Evolutionary conservation across 2,797 vertebrate species (phyloP).

Genomic region (Acanthornis magna): DNA sequence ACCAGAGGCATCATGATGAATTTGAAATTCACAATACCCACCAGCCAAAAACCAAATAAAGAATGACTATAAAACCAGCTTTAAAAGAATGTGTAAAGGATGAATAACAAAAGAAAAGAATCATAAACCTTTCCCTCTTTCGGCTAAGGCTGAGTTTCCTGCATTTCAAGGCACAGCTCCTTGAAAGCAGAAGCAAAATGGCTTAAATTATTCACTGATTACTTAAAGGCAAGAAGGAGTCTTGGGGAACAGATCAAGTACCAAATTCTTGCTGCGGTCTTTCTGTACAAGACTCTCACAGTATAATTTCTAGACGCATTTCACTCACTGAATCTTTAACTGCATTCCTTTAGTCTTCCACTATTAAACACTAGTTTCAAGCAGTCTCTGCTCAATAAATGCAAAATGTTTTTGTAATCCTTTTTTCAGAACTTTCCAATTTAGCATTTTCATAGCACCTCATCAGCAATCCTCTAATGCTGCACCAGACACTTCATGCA

Average conservation of each 20-base stretch:
- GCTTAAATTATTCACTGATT: not conserved
- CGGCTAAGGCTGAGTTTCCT: not conserved
- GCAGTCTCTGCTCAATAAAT: not conserved
- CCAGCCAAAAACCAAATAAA: not conserved
- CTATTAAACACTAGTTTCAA: not conserved
- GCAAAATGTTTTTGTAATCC: not conserved
- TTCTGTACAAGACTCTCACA: not conserved
- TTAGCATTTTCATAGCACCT: not conserved
- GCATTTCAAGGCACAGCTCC: not conserved
- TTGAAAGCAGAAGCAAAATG: not conserved
- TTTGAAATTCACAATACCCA: not conserved
- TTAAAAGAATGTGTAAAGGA: not conserved
- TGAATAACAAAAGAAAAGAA: not conserved
- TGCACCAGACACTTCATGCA: not conserved
- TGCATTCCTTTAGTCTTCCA: not conserved
- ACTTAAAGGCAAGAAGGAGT: not conserved
- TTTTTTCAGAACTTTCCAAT: not conserved
- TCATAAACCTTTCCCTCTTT: not conserved
- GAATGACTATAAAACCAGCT: not conserved
- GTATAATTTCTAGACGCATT: not conserved
- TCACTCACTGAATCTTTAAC: not conserved
- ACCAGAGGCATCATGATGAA: not conserved
- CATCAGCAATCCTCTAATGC: not conserved
- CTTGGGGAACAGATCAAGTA: not conserved
- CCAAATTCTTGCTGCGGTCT: not conserved